phyloP scores from a whole-genome alignment of 2,888 invertebrate genomes.

The Metopia argyrocephala region DNA sequence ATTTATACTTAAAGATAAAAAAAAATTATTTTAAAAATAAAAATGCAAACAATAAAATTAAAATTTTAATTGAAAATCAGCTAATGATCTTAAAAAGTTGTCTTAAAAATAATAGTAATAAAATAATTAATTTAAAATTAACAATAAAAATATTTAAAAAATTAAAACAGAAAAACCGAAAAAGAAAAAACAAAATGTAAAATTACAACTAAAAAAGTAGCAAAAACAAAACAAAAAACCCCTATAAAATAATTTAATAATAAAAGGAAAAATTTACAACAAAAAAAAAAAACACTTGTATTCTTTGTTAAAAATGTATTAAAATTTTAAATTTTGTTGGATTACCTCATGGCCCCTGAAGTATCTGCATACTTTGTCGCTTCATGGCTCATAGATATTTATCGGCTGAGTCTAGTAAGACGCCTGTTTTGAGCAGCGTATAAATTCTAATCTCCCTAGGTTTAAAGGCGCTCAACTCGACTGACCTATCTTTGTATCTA shows the following conservation, averaged over 20 bases:
- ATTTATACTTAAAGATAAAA: constrained; percentile 57
- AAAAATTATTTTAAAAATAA: constrained; percentile 25
- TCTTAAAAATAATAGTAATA: constrained; percentile 51
- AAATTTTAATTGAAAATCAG: constrained; percentile 54
- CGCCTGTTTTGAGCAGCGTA: too few relatives aligned
- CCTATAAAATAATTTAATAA: constrained; percentile 40
- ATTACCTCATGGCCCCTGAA: too few relatives aligned
- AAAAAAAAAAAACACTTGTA: constrained; percentile 17
- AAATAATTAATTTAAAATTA: constrained; percentile 33
- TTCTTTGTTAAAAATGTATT: too few relatives aligned
- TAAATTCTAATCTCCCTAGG: too few relatives aligned
- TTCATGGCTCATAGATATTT: too few relatives aligned
- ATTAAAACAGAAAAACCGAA: constrained; percentile 8
- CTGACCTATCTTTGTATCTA: too few relatives aligned
- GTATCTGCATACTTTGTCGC: too few relatives aligned
- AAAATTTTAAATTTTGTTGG: too few relatives aligned
- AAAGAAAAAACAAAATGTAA: constrained; percentile 21
- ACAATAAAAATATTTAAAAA: constrained; percentile 19
- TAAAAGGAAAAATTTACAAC: constrained; percentile 33
- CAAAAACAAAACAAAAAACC: constrained; percentile 41
- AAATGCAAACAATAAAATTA: constrained; percentile 19
- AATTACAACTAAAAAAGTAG: too few relatives aligned
- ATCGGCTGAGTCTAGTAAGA: too few relatives aligned
- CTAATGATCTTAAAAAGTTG: constrained; percentile 62
- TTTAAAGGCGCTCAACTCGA: too few relatives aligned